Evolutionary conservation across 2,113 vertebrate genomes (phyloP), one percentile per base, ranked within the genome.

Genomic region (Seriola aureovittata): DNA sequence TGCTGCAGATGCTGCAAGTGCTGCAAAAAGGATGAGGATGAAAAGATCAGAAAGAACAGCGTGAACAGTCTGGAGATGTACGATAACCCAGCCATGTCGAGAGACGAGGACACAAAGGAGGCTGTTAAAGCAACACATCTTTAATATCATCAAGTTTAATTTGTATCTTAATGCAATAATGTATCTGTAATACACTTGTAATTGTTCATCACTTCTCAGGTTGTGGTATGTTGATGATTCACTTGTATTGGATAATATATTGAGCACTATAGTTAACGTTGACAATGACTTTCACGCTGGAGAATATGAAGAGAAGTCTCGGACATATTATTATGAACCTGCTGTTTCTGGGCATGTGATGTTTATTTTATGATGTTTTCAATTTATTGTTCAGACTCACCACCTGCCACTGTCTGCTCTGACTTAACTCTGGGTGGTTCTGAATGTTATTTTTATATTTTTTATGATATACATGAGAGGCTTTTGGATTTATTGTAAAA

Each of bases 1-100:
- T 92, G 95, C 82, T 98, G 97, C 83, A 89, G 36, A 1, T 97
- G 97, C 91, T 97, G 95, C 90, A 89, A 77, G 34, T 91, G 93
- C 65, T 92, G 89, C 90, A 86, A 70, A 2, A 83, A 91, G 3
- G 29, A 64, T 0, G 82, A 83, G 1, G 89, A 84, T 0, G 70
- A 78, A 1, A 83, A 78, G 14, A 84, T 92, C 4, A 83, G 29
- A 4, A 75, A 29, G 9, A 67, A 46, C 62, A 92, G 90, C 10
- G 95, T 77, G 11, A 92, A 91, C 23, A 90, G 82, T 6, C 69
- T 96, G 52, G 94, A 97, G 89, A 93, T 94, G 88, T 96, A 97
- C 11, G 95, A 97, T 25, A 97, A 97, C 59, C 89, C 92, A 1
- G 95, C 93, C 0, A 83, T 97, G 91, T 60, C 75, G 1, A 59